Evolutionary conservation across 1,140 invertebrate genomes (phyloP).

Genomic region (Gyrodactylus bullatarudis): DNA sequence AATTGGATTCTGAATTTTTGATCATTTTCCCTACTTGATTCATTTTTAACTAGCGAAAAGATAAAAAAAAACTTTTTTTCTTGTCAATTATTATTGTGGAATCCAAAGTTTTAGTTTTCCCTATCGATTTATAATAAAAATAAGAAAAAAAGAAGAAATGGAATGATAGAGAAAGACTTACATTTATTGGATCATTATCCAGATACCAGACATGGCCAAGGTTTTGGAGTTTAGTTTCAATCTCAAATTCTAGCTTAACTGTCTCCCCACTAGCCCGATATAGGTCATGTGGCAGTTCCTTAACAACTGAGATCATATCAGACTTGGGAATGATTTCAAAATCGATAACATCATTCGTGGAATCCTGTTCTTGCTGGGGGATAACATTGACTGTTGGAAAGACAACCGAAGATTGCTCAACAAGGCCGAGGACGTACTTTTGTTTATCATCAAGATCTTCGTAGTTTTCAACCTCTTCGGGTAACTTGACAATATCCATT

Average conservation of each 20-base stretch:
- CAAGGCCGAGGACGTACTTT: background rate
- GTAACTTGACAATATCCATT: background rate
- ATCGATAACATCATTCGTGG: background rate
- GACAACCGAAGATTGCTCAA: background rate
- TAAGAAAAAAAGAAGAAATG: too few relatives aligned
- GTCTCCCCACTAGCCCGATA: background rate
- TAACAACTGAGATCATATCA: background rate
- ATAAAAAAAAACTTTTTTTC: too few relatives aligned
- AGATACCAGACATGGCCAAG: background rate
- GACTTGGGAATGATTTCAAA: background rate
- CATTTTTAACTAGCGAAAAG: too few relatives aligned
- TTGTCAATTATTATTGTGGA: too few relatives aligned
- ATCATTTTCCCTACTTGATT: too few relatives aligned
- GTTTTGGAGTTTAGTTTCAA: background rate
- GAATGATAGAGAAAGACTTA: background rate
- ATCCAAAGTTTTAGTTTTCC: too few relatives aligned
- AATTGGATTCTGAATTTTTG: too few relatives aligned
- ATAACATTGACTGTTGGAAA: background rate
- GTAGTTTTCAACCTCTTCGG: background rate
- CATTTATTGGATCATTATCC: background rate
- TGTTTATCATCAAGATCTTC: background rate
- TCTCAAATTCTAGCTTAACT: background rate
- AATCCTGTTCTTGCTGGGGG: background rate
- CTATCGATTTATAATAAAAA: too few relatives aligned
- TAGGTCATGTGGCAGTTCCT: background rate